Conservation (phyloP, 2,113 vertebrate genomes). For the Paratilapia polleni region DNA sequence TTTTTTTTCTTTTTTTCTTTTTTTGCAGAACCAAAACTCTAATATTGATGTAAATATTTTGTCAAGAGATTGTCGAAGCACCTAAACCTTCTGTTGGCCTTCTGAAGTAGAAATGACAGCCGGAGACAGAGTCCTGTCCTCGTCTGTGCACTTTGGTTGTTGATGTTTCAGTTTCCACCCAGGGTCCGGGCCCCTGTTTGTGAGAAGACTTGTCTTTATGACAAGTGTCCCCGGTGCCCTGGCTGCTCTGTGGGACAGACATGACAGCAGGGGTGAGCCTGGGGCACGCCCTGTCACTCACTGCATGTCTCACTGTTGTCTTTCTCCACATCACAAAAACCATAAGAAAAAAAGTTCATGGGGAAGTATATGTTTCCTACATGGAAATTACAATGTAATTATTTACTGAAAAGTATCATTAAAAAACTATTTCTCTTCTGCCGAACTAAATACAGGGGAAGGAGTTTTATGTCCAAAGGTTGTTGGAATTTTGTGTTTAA, state of each 20-base stretch:
- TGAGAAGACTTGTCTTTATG: slow-evolving; percentile 53
- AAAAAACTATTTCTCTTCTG: neutral
- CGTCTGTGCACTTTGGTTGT: slow-evolving; percentile 31
- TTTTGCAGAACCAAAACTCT: slow-evolving; percentile 21
- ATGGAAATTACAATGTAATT: neutral
- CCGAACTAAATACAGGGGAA: neutral
- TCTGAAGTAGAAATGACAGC: slow-evolving; percentile 25
- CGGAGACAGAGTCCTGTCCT: neutral
- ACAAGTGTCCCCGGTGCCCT: slow-evolving; percentile 60
- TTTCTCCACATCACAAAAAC: slow-evolving; percentile 22
- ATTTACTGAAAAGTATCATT: slow-evolving; percentile 12
- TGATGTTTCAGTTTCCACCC: slow-evolving; percentile 27
- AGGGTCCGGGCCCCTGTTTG: slow-evolving; percentile 40
- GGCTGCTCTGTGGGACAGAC: slow-evolving; percentile 46
- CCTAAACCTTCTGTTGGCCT: neutral
- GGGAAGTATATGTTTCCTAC: neutral
- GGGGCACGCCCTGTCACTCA: slow-evolving; percentile 74
- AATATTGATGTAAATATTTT: slow-evolving; percentile 32
- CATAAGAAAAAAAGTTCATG: neutral
- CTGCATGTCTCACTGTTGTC: slow-evolving; percentile 26
- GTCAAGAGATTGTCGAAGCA: neutral
- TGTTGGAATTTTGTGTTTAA: neutral
- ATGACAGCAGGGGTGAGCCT: slow-evolving; percentile 61
- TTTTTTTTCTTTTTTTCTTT: neutral
- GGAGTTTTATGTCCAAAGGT: neutral